These are phyloP conservation scores for Leptogaster cylindrica DNA, from an alignment of 2,888 invertebrate species.

Conservation along the genomic window DNA sequence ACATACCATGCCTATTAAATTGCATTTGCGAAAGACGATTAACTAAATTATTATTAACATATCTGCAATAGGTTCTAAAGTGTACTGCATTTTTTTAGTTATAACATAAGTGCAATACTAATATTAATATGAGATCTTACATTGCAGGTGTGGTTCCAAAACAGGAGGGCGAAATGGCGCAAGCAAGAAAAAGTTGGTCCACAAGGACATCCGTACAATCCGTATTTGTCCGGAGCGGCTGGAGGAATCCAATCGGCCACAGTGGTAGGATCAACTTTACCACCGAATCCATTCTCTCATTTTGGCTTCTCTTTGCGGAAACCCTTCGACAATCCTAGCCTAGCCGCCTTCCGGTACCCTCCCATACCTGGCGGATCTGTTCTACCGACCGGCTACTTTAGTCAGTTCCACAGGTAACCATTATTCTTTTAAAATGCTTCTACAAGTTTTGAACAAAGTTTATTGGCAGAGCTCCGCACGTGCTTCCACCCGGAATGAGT, in stretches of 20 bases:
- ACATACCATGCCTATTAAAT: too few relatives aligned
- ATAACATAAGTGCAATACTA: too few relatives aligned
- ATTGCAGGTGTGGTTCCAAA: constrained; percentile 92
- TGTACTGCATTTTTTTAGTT: too few relatives aligned
- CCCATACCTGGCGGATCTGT: constrained; percentile 65
- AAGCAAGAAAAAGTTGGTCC: constrained; percentile 93
- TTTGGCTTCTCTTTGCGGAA: constrained; percentile 78
- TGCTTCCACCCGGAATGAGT: constrained; percentile 70
- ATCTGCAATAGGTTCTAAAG: too few relatives aligned
- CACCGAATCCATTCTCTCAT: constrained; percentile 80
- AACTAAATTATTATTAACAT: too few relatives aligned
- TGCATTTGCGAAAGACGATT: too few relatives aligned
- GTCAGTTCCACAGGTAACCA: constrained; percentile 63
- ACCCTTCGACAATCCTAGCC: constrained; percentile 72
- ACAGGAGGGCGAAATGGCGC: constrained; percentile 89
- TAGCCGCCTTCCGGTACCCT: constrained; percentile 77
- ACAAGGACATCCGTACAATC: constrained; percentile 88
- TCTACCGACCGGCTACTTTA: constrained; percentile 67
- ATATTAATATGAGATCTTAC: neutral
- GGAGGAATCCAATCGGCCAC: constrained; percentile 67
- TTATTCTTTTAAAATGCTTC: neutral
- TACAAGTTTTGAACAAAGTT: neutral
- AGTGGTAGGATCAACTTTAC: constrained; percentile 75
- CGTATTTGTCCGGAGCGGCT: constrained; percentile 74
- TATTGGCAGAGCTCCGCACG: constrained; percentile 63